These are phyloP conservation scores for Brevimyrus niger DNA, from an alignment of 2,113 vertebrate species.

Conservation along the genomic window DNA sequence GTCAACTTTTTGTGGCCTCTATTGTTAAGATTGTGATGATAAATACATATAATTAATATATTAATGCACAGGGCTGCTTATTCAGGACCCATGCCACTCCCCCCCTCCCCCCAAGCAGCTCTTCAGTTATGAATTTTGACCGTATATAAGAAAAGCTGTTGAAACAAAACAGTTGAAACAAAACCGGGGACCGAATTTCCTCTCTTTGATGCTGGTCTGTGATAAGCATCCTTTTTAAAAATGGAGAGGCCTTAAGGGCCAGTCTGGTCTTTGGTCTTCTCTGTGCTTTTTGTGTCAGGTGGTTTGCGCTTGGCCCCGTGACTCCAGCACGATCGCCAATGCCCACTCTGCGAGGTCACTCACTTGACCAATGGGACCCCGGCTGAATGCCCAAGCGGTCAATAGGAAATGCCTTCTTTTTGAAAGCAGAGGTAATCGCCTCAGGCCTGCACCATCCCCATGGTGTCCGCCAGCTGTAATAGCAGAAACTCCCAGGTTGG, in stretches of 20 bases:
- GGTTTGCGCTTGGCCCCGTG: not conserved
- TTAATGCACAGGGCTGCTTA: not conserved
- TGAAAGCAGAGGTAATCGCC: constrained; percentile 40
- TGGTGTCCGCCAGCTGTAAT: constrained; percentile 30
- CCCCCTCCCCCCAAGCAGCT: not conserved
- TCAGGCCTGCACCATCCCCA: constrained; percentile 32
- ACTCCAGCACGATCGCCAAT: not conserved
- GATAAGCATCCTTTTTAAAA: not conserved
- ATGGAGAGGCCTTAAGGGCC: not conserved
- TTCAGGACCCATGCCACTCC: not conserved
- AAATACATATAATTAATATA: not conserved
- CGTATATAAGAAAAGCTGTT: not conserved
- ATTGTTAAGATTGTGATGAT: not conserved
- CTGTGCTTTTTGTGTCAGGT: constrained; percentile 12
- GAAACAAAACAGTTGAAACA: not conserved
- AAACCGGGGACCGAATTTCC: not conserved
- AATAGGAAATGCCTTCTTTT: constrained; percentile 53
- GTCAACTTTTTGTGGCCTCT: not conserved
- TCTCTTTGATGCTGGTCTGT: not conserved
- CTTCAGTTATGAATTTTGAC: not conserved
- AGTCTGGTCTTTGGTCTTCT: not conserved
- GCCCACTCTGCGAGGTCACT: constrained; percentile 19
- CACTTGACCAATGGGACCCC: not conserved
- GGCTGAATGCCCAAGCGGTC: constrained; percentile 37
- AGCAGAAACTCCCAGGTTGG: constrained; percentile 22